Evolutionary conservation across 2,113 vertebrate genomes (phyloP).

Genomic region (Channa maculata): DNA sequence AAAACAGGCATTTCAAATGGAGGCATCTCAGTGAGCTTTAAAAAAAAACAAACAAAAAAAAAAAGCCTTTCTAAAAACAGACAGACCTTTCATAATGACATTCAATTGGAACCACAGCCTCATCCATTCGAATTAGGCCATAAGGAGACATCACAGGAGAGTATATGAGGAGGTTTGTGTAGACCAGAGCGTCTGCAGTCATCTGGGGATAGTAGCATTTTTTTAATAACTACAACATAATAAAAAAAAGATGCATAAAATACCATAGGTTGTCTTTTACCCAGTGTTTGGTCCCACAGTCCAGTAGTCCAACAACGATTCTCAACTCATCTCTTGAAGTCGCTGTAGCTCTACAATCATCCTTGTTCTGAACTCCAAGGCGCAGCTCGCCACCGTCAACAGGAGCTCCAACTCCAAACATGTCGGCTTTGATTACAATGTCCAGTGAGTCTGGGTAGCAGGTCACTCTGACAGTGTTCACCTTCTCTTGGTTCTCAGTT

Average conservation of each 20-base stretch:
- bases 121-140: conserved; percentile 72
- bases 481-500: conserved; percentile 8
- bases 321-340: conserved; percentile 58
- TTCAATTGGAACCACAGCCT: conserved; percentile 76
- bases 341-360: conserved; percentile 37
- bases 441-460: conserved; percentile 72
- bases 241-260: too few species aligned
- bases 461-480: conserved; percentile 59
- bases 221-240: background rate
- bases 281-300: conserved; percentile 75
- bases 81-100: conserved; percentile 75
- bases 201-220: conserved; percentile 55
- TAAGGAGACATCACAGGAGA: conserved; percentile 50
- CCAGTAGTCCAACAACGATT: conserved; percentile 51
- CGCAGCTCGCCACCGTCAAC: conserved; percentile 53
- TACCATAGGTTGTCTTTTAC: conserved; percentile 34
- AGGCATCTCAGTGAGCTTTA: background rate
- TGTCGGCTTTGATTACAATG: conserved; percentile 63
- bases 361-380: conserved; percentile 59
- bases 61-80: background rate
- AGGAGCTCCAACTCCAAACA: conserved; percentile 66
- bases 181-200: conserved; percentile 64
- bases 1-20: background rate
- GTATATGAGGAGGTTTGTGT: conserved; percentile 78
- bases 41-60: background rate